Evolutionary conservation across 2,113 vertebrate genomes (phyloP).

Genomic region (Malurus alboscapulatus): DNA sequence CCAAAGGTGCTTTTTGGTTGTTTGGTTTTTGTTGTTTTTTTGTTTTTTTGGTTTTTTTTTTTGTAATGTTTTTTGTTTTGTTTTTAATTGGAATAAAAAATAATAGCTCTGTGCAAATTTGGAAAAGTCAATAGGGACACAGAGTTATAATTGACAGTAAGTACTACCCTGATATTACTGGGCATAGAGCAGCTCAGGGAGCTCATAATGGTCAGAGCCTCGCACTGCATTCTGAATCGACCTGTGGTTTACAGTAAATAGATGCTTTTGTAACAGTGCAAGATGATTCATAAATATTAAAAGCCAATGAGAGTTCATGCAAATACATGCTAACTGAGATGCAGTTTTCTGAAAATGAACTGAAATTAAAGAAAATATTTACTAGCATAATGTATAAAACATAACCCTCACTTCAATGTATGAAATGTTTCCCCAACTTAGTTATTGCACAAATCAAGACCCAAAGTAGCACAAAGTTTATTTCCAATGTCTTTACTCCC

Average conservation of each 20-base stretch:
- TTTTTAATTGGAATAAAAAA: not conserved
- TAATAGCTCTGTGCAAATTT: not conserved
- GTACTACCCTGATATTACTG: not conserved
- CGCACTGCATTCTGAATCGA: not conserved
- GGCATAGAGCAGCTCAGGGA: not conserved
- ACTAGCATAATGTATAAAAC: constrained; percentile 31
- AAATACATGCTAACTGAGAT: constrained; percentile 14
- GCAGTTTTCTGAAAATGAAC: constrained; percentile 20
- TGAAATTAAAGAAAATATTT: constrained; percentile 39
- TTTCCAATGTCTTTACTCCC: not conserved
- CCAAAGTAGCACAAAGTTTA: not conserved
- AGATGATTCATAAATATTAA: not conserved
- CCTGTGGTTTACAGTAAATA: not conserved
- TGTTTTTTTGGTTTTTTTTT: not conserved
- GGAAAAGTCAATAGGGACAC: not conserved
- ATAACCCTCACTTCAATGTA: not conserved
- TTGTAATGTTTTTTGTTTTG: not conserved
- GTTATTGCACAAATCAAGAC: not conserved
- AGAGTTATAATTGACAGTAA: not conserved
- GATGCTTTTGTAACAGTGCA: not conserved
- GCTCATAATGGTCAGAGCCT: not conserved
- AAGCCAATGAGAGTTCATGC: not conserved
- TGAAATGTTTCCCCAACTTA: not conserved
- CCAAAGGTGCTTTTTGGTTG: not conserved
- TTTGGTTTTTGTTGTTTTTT: not conserved